These are phyloP conservation scores for Sebastes vulpes DNA, from an alignment of 2,797 vertebrate genomes.

Conservation along the genomic window DNA sequence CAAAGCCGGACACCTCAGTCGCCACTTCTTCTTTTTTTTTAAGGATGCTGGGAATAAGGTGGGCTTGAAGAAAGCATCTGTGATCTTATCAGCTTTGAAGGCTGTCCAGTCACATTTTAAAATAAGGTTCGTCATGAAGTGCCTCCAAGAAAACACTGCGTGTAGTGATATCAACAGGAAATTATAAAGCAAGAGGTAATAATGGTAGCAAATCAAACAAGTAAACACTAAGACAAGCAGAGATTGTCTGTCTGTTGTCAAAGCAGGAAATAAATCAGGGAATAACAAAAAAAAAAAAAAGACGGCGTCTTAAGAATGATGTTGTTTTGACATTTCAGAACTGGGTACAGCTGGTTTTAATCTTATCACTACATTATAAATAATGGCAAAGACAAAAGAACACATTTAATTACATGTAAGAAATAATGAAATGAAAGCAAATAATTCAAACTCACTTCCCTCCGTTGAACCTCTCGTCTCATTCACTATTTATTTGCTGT, in stretches of 20 bases:
- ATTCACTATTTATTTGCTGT: background rate
- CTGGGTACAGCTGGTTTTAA: background rate
- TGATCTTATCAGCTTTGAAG: background rate
- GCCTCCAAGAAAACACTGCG: background rate
- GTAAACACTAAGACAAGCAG: background rate
- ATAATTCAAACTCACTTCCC: background rate
- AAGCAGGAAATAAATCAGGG: background rate
- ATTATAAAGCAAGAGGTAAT: conserved; percentile 11
- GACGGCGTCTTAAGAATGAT: background rate
- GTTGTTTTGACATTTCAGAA: conserved; percentile 5
- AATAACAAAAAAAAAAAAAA: background rate
- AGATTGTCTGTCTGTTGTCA: background rate
- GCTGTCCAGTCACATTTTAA: background rate
- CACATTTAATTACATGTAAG: background rate
- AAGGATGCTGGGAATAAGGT: background rate
- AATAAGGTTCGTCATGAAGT: background rate
- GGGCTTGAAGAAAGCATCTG: background rate
- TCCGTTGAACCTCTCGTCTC: background rate
- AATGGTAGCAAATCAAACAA: conserved; percentile 11
- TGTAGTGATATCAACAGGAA: background rate
- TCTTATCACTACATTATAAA: background rate
- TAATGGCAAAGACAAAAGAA: background rate
- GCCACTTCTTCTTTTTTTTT: background rate
- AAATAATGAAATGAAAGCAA: background rate
- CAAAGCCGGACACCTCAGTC: background rate